phyloP scores from a whole-genome alignment of 2,113 vertebrate genomes.

The Martes martes region DNA sequence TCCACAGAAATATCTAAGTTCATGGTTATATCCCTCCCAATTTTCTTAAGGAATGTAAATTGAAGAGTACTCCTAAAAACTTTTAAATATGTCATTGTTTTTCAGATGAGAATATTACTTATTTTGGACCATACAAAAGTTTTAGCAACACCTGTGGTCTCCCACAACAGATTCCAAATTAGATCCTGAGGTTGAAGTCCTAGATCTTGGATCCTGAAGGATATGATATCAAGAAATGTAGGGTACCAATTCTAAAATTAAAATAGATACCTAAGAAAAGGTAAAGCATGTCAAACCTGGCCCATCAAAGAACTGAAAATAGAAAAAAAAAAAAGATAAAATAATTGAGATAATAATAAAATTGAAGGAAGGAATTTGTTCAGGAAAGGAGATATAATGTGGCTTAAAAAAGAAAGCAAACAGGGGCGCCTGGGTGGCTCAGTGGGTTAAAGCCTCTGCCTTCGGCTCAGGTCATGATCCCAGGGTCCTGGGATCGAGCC shows the following conservation, averaged over 20 bases:
- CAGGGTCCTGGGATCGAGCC: no score
- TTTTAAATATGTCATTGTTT: constrained; percentile 1
- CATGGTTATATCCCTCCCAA: not conserved
- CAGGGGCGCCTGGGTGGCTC: no score
- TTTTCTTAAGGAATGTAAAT: not conserved
- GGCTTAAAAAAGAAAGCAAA: not conserved
- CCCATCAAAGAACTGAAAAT: not conserved
- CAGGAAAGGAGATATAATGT: not conserved
- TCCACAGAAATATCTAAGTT: not conserved
- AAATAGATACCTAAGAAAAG: not conserved
- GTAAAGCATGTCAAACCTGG: not conserved
- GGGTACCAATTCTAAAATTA: not conserved
- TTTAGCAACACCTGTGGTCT: not conserved
- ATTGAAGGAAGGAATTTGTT: not conserved
- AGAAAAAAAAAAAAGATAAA: not conserved
- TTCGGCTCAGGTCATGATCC: no score
- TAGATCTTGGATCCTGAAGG: not conserved
- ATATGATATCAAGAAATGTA: not conserved
- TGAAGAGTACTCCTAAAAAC: not conserved
- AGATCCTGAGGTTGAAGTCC: not conserved
- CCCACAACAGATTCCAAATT: not conserved
- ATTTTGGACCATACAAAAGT: not conserved
- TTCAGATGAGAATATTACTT: not conserved
- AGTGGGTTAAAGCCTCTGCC: no score
- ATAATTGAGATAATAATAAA: not conserved